phyloP scores from a whole-genome alignment of 1,140 invertebrate genomes.

The Arctopsyche grandis region DNA sequence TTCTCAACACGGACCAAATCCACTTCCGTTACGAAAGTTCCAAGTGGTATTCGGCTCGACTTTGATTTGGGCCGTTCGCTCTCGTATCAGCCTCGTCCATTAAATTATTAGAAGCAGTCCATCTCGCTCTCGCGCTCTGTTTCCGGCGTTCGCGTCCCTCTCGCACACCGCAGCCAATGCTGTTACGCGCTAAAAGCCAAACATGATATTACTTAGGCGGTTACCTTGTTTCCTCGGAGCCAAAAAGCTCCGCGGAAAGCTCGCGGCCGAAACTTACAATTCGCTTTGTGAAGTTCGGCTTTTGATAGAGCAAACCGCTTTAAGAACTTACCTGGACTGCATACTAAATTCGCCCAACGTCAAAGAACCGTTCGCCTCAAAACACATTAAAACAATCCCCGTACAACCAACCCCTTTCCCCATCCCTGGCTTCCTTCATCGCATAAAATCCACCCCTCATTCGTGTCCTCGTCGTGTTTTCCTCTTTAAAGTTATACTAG shows the following conservation, averaged over 20 bases:
- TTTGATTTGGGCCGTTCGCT: not conserved
- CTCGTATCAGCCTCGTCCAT: conserved; percentile 14
- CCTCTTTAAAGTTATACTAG: too few species aligned
- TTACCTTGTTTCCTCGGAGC: conserved; percentile 24
- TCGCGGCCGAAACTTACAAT: conserved; percentile 34
- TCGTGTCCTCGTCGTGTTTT: too few species aligned
- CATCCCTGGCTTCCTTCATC: too few species aligned
- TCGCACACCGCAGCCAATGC: not conserved
- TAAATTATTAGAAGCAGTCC: conserved; percentile 18
- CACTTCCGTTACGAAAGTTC: conserved; percentile 23
- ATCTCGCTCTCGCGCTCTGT: not conserved
- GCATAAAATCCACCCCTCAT: too few species aligned
- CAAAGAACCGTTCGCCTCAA: conserved; percentile 25
- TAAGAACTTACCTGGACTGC: conserved; percentile 37
- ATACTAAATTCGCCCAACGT: conserved; percentile 28
- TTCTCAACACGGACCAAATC: conserved; percentile 16
- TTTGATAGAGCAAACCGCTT: conserved; percentile 33
- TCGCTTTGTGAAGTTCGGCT: conserved; percentile 31
- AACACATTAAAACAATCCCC: conserved; percentile 25
- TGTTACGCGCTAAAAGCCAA: conserved; percentile 22
- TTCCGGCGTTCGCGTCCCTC: not conserved
- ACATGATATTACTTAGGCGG: conserved; percentile 39
- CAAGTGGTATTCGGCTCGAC: conserved; percentile 28
- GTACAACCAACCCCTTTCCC: not conserved
- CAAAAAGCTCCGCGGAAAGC: conserved; percentile 26